phyloP scores from a whole-genome alignment of 2,797 vertebrate genomes.

The Phrynocephalus vlangalii region DNA sequence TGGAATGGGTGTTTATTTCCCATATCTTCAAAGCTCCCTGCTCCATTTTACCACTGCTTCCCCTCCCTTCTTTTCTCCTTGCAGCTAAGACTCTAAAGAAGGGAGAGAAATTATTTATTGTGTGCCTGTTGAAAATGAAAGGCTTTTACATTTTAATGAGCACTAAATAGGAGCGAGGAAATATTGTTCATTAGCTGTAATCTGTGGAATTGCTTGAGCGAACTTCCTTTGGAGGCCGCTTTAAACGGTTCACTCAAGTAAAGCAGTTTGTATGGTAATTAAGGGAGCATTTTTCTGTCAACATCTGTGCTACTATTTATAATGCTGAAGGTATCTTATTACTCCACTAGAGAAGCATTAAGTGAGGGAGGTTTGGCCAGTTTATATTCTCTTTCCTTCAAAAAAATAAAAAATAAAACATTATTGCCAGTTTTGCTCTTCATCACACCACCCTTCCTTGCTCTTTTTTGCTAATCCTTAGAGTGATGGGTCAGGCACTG shows the following conservation, averaged over 20 bases:
- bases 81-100: slow-evolving; percentile 66
- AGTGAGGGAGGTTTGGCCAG: slow-evolving; percentile 65
- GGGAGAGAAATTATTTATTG: slow-evolving; percentile 85
- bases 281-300: slow-evolving; percentile 95
- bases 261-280: slow-evolving; percentile 99
- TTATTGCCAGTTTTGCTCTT: slow-evolving; percentile 46
- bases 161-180: slow-evolving; percentile 88
- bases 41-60: slow-evolving; percentile 40
- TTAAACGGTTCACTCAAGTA: slow-evolving; percentile 97
- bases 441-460: slow-evolving; percentile 33
- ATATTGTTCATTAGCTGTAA: slow-evolving; percentile 94
- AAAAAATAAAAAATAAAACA: neutral
- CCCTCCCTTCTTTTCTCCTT: slow-evolving; percentile 64
- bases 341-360: slow-evolving; percentile 71
- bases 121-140: slow-evolving; percentile 85
- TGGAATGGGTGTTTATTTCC: no score
- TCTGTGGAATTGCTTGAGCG: slow-evolving; percentile 94
- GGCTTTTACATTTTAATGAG: slow-evolving; percentile 91
- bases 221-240: slow-evolving; percentile 92
- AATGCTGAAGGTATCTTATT: slow-evolving; percentile 78
- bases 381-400: slow-evolving; percentile 30
- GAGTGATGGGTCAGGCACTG: slow-evolving; percentile 32
- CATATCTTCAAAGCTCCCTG: no score
- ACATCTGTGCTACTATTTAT: slow-evolving; percentile 92
- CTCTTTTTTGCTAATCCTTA: slow-evolving; percentile 6